Evolutionary conservation across 2,888 invertebrate species (phyloP).

Genomic region (Eristalis tenax): DNA sequence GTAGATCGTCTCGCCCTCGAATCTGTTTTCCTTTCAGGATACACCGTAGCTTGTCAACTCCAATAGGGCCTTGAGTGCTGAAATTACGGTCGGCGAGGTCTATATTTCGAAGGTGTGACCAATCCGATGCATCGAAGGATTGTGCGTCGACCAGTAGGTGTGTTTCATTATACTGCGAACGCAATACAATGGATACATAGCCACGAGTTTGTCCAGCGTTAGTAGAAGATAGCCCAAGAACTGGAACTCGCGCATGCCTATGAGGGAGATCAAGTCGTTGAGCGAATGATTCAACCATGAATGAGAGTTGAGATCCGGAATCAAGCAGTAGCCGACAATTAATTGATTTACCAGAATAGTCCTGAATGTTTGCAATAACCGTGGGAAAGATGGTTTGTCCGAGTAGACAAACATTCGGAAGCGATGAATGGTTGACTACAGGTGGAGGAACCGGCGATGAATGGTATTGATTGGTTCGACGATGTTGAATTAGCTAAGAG

Average conservation of each 20-base stretch:
- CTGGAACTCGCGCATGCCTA: neutral
- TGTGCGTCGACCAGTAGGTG: neutral
- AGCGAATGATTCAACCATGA: neutral
- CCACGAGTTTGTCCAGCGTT: neutral
- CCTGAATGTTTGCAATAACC: neutral
- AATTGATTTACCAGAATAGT: neutral
- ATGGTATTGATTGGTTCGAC: neutral
- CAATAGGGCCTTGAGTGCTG: neutral
- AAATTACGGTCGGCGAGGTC: neutral
- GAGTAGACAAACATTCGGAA: too few relatives aligned
- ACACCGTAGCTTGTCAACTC: slow-evolving; percentile 11
- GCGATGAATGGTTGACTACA: neutral
- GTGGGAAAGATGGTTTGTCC: neutral
- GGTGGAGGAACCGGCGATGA: neutral
- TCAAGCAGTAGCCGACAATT: neutral
- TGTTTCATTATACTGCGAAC: neutral
- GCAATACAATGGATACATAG: neutral
- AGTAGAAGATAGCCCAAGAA: neutral
- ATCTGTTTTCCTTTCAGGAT: neutral
- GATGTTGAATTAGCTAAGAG: neutral
- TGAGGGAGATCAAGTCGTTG: neutral
- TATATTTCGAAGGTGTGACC: neutral
- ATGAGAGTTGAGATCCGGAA: neutral
- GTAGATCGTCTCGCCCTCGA: neutral
- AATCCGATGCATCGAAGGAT: neutral